Evolutionary conservation across 2,113 vertebrate species (phyloP).

Genomic region (Mirza zaza): DNA sequence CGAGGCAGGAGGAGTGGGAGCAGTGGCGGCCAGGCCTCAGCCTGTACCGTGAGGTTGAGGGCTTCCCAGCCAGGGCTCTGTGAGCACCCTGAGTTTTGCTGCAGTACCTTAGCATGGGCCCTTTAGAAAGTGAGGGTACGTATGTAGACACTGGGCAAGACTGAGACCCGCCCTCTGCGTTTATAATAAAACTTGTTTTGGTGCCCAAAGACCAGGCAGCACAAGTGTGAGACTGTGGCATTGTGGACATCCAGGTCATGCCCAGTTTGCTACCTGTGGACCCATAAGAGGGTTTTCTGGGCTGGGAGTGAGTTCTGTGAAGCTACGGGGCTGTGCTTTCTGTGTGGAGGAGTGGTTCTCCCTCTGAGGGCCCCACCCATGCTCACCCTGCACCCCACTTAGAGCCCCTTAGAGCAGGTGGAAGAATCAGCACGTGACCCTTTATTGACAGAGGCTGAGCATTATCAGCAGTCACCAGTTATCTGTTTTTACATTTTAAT

Average conservation of each 20-base stretch:
- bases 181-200: background rate
- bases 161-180: background rate
- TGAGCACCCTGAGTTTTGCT: no score
- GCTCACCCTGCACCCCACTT: background rate
- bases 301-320: background rate
- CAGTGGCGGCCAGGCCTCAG: no score
- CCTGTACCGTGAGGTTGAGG: no score
- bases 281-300: rapidly evolving
- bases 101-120: rapidly evolving
- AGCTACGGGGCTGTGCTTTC: rapidly evolving
- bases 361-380: background rate
- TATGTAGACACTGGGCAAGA: background rate
- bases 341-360: background rate
- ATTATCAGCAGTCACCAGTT: background rate
- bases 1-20: background rate
- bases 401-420: background rate
- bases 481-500: background rate
- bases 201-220: no score
- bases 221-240: rapidly evolving
- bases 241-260: background rate
- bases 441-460: background rate
- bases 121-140: background rate
- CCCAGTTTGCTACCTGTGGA: background rate
- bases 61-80: rapidly evolving
- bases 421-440: background rate